These are phyloP conservation scores for Pantala flavescens DNA, from an alignment of 1,140 invertebrate species.

Conservation along the genomic window DNA sequence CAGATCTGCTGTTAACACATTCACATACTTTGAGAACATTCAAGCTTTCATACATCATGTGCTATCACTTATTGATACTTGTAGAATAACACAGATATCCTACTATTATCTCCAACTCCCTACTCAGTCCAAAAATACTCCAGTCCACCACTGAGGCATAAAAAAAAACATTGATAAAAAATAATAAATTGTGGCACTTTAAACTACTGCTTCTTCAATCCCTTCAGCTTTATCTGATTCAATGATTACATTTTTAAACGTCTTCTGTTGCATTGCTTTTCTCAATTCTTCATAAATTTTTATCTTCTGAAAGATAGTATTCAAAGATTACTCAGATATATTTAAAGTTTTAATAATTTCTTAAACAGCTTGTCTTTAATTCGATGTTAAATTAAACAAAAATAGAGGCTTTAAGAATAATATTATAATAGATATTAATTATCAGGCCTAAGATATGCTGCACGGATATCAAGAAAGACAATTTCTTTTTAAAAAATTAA, in stretches of 20 bases:
- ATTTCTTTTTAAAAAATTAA: too few species aligned
- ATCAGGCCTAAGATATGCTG: too few species aligned
- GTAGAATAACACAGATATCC: background rate
- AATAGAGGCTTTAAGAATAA: too few species aligned
- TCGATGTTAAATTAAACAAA: too few species aligned
- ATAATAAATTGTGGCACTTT: conserved; percentile 10
- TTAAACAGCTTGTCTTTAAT: too few species aligned
- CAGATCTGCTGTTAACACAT: background rate
- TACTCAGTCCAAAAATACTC: conserved; percentile 1
- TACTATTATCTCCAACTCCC: background rate
- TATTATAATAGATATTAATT: too few species aligned
- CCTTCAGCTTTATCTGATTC: background rate
- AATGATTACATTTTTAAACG: background rate
- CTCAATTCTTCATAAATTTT: background rate
- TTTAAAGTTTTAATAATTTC: too few species aligned
- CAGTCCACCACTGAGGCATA: background rate
- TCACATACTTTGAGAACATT: background rate
- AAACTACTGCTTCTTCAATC: background rate
- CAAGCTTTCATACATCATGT: background rate
- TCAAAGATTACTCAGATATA: too few species aligned
- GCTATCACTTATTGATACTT: background rate
- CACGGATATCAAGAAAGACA: too few species aligned
- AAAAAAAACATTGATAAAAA: background rate
- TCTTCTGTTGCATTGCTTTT: background rate
- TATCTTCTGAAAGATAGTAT: background rate